A percentile compares a stretch with the other conserved stretches of the same genome.
These are phyloP conservation scores for Polymixis flavicincta DNA, from an alignment of 2,888 invertebrate genomes.

Conservation along the genomic window DNA sequence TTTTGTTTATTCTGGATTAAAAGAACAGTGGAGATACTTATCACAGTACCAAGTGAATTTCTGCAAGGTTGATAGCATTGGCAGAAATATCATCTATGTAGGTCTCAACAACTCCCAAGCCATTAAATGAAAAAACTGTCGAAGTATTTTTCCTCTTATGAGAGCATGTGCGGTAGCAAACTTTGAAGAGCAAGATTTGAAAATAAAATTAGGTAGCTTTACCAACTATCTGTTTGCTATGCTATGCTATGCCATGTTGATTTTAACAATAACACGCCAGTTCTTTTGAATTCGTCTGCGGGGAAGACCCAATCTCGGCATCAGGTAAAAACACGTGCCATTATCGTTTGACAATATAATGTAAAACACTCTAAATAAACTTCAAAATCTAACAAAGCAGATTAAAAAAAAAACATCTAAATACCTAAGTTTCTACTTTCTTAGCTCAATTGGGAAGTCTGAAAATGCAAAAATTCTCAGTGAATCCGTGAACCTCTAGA, in stretches of 20 bases:
- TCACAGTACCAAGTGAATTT: not conserved
- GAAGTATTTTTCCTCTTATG: not conserved
- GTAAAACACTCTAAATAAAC: not conserved
- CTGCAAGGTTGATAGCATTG: not conserved
- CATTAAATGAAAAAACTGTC: not conserved
- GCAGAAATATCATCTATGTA: not conserved
- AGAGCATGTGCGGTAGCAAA: not conserved
- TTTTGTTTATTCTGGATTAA: not conserved
- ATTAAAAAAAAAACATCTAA: slow-evolving; percentile 10
- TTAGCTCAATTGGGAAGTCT: slow-evolving; percentile 21
- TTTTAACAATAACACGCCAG: slow-evolving; percentile 8
- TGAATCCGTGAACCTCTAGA: slow-evolving; percentile 31
- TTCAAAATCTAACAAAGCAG: not conserved
- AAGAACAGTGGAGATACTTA: not conserved
- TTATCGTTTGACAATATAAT: slow-evolving; percentile 19
- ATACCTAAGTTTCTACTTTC: slow-evolving; percentile 25
- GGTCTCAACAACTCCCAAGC: not conserved
- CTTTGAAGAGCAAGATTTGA: not conserved
- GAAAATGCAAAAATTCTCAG: slow-evolving; percentile 20
- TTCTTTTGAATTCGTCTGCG: not conserved
- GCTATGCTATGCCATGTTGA: no score
- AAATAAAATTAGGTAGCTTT: slow-evolving; percentile 9
- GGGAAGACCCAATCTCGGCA: slow-evolving; percentile 19
- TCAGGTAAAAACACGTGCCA: slow-evolving; percentile 33
- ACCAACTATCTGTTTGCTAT: not conserved